These are phyloP conservation scores for Diabrotica balteata DNA, from an alignment of 2,888 invertebrate species.

Conservation along the genomic window DNA sequence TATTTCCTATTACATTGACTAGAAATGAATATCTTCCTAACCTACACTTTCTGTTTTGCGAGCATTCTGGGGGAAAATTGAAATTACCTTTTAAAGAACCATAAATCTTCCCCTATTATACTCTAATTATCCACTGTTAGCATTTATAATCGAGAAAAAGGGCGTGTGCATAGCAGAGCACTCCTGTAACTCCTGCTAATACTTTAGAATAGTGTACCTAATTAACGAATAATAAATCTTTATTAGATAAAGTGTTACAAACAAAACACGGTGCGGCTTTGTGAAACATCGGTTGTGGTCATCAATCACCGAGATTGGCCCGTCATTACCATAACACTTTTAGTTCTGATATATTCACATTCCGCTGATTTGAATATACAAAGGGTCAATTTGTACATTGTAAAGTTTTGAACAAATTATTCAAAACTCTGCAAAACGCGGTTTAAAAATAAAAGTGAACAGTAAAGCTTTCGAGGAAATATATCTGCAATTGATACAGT, in stretches of 20 bases:
- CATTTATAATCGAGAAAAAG: constrained; percentile 22
- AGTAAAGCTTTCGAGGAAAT: too few species aligned
- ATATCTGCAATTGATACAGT: too few species aligned
- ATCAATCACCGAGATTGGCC: constrained; percentile 60
- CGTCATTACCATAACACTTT: constrained; percentile 56
- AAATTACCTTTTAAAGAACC: constrained; percentile 8
- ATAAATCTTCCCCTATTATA: constrained; percentile 21
- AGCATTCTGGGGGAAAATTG: background rate
- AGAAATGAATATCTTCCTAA: too few species aligned
- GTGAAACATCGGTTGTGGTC: constrained; percentile 56
- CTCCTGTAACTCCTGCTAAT: constrained; percentile 1
- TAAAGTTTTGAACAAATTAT: too few species aligned
- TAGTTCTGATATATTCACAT: constrained; percentile 27
- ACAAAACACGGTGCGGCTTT: constrained; percentile 56
- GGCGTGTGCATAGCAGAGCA: constrained; percentile 6
- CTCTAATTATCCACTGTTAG: constrained; percentile 3
- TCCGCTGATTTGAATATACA: constrained; percentile 29
- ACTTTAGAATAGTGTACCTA: constrained; percentile 12
- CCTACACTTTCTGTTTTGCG: too few species aligned
- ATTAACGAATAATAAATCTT: constrained; percentile 57
- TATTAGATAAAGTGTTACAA: constrained; percentile 55
- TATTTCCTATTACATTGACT: too few species aligned
- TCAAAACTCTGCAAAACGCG: too few species aligned
- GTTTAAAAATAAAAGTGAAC: too few species aligned
- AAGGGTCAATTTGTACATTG: constrained; percentile 17